These are phyloP conservation scores for Python bivittatus DNA, from an alignment of 2,113 vertebrate genomes.

Conservation along the genomic window DNA sequence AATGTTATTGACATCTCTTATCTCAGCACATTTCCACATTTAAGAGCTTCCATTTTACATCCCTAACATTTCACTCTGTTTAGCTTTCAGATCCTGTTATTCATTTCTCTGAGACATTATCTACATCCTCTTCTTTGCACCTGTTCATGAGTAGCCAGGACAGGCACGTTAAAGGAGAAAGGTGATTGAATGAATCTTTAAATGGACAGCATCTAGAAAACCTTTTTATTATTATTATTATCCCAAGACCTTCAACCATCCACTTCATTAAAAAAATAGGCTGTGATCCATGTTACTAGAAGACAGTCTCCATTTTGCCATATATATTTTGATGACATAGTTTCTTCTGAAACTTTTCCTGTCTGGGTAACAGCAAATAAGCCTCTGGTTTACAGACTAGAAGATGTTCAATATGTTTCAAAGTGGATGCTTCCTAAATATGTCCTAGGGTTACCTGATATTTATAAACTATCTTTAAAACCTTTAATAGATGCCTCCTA, in stretches of 20 bases:
- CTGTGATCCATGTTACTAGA: not conserved
- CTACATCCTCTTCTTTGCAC: not conserved
- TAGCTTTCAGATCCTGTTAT: not conserved
- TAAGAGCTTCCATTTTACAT: not conserved
- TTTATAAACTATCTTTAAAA: not conserved
- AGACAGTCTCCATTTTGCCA: not conserved
- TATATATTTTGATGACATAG: slow-evolving; percentile 17
- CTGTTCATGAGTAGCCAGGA: not conserved
- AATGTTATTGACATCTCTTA: not conserved
- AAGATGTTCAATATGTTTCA: not conserved
- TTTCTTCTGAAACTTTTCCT: not conserved
- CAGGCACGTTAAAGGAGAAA: not conserved
- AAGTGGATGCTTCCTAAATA: not conserved
- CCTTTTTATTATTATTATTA: not conserved
- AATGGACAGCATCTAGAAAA: not conserved
- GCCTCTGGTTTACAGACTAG: not conserved
- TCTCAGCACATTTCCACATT: not conserved
- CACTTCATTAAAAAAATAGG: not conserved
- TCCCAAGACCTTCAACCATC: too few relatives aligned
- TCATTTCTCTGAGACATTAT: not conserved
- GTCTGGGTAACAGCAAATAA: not conserved
- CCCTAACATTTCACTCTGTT: not conserved
- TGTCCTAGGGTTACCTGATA: not conserved
- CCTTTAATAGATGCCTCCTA: not conserved
- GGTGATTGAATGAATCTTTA: not conserved